Percentiles rank a stretch among this genome's conserved stretches.
Evolutionary conservation across 2,888 invertebrate genomes (phyloP).

Genomic region (Agrotis clavis): DNA sequence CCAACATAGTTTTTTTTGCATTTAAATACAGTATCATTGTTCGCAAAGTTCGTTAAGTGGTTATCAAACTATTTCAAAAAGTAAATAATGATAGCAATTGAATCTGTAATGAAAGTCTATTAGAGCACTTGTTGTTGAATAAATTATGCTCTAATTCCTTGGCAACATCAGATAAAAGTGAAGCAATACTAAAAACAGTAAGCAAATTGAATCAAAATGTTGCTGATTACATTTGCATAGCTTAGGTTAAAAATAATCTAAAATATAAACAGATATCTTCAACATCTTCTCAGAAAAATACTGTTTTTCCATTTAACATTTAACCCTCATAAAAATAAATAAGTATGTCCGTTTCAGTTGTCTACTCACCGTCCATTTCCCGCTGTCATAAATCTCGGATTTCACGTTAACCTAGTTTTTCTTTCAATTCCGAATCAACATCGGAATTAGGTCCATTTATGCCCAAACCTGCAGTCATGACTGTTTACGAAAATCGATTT

Average conservation of each 20-base stretch:
- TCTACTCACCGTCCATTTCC: conserved; percentile 7
- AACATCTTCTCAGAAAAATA: conserved; percentile 1
- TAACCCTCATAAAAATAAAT: neutral
- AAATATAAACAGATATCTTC: neutral
- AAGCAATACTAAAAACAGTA: conserved; percentile 38
- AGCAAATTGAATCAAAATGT: conserved; percentile 39
- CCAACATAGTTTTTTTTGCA: conserved; percentile 31
- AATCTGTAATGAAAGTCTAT: conserved; percentile 47
- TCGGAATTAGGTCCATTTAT: neutral
- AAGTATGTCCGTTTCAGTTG: neutral
- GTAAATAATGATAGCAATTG: conserved; percentile 43
- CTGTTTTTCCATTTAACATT: neutral
- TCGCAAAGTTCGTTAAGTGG: conserved; percentile 24
- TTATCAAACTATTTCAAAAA: conserved; percentile 50
- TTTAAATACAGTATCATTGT: conserved; percentile 25
- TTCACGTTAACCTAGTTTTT: conserved; percentile 16
- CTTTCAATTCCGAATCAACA: conserved; percentile 11
- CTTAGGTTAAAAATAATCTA: neutral
- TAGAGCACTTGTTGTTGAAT: conserved; percentile 44
- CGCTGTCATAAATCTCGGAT: neutral
- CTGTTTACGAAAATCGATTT: conserved; percentile 11
- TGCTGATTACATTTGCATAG: conserved; percentile 36
- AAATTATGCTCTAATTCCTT: conserved; percentile 36
- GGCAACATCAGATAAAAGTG: conserved; percentile 35
- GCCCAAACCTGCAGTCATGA: neutral